Percentiles rank a stretch among this genome's conserved stretches.
Evolutionary conservation across 2,888 invertebrate species (phyloP).

Genomic region (Chrysodeixis includens): DNA sequence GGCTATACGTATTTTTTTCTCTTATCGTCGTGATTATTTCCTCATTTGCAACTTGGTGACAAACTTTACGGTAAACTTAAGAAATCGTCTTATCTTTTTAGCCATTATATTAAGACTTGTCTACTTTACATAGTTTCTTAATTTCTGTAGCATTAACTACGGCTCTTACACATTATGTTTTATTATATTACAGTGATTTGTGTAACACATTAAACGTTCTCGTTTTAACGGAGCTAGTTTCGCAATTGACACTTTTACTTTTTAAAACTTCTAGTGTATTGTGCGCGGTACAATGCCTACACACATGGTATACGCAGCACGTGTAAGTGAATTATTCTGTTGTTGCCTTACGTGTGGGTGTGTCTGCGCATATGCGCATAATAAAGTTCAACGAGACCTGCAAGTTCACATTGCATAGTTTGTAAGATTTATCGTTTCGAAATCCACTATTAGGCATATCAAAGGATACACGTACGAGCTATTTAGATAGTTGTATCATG

Average conservation of each 20-base stretch:
- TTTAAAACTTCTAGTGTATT: constrained; percentile 42
- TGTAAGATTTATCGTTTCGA: background rate
- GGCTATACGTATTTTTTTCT: constrained; percentile 16
- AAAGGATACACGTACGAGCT: background rate
- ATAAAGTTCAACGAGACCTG: constrained; percentile 29
- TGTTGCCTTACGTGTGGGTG: constrained; percentile 15
- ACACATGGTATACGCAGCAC: constrained; percentile 26
- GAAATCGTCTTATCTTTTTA: constrained; percentile 36
- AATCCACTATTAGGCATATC: background rate
- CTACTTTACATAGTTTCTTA: constrained; percentile 42
- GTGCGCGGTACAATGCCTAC: constrained; percentile 16
- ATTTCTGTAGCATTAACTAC: constrained; percentile 37
- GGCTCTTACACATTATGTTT: constrained; percentile 51
- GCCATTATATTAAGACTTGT: constrained; percentile 19
- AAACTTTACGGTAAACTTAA: constrained; percentile 21
- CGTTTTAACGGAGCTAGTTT: constrained; percentile 59
- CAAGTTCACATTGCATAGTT: constrained; percentile 1
- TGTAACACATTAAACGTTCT: constrained; percentile 55
- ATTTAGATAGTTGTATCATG: background rate
- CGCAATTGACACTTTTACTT: constrained; percentile 80
- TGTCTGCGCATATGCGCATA: constrained; percentile 10
- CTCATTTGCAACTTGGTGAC: constrained; percentile 13
- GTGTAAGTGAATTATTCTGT: constrained; percentile 6
- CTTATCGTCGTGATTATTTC: constrained; percentile 29
- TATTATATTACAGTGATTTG: constrained; percentile 53